A percentile compares a stretch with the other conserved stretches of the same genome.
Evolutionary conservation across 2,113 vertebrate genomes (phyloP).

Genomic region (Rhea americana): DNA sequence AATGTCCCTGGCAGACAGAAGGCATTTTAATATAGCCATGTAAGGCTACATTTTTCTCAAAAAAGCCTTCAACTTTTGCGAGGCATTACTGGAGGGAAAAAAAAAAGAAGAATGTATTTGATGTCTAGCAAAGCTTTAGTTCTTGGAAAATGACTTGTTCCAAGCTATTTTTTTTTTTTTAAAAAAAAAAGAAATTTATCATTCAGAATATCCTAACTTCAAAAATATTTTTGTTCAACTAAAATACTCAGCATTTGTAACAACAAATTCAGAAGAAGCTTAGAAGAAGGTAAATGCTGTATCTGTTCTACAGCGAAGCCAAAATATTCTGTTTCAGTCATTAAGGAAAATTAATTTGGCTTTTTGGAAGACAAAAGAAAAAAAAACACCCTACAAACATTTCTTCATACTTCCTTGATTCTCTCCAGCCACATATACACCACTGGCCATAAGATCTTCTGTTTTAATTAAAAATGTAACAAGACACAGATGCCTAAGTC

Average conservation of each 20-base stretch:
- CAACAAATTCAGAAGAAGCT: not conserved
- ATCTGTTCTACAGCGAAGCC: not conserved
- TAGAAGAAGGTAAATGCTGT: not conserved
- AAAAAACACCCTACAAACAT: not conserved
- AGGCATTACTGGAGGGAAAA: not conserved
- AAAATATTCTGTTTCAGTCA: not conserved
- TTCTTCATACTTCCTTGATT: not conserved
- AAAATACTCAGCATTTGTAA: slow-evolving; percentile 1
- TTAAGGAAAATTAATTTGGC: not conserved
- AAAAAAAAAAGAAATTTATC: not conserved
- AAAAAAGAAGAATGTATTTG: slow-evolving; percentile 53
- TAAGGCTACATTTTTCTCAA: slow-evolving; percentile 16
- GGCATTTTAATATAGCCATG: slow-evolving; percentile 22
- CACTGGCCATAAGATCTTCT: not conserved
- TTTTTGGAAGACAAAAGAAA: not conserved
- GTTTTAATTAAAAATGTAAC: not conserved
- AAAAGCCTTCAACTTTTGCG: not conserved
- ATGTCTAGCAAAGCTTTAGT: slow-evolving; percentile 27
- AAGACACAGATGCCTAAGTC: not conserved
- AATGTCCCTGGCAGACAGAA: slow-evolving; percentile 27
- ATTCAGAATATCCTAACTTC: slow-evolving; percentile 35
- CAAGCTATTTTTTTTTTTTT: not conserved
- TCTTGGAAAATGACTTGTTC: not conserved
- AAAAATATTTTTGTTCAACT: not conserved
- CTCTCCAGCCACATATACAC: not conserved